Evolutionary conservation across 1,140 invertebrate species (phyloP).

Genomic region (Temnothorax longispinosus): DNA sequence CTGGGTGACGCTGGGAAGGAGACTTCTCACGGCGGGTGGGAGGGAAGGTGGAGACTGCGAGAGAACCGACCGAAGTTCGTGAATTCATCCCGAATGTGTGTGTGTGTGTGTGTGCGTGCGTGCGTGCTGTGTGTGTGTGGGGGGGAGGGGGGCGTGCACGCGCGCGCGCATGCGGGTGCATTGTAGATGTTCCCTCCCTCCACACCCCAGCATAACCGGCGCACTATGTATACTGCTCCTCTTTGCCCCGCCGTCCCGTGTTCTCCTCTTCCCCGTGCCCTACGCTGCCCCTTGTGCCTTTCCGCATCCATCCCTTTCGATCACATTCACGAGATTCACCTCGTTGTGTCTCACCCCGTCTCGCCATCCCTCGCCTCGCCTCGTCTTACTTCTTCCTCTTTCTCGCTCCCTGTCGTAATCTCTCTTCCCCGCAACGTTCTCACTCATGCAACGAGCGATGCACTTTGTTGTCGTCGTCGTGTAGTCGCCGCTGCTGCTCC

Average conservation of each 20-base stretch:
- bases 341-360: conserved; percentile 55
- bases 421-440: conserved; percentile 51
- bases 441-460: conserved; percentile 72
- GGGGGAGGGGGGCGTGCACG: conserved; percentile 58
- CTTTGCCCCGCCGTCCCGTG: background rate
- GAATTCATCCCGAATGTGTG: conserved; percentile 65
- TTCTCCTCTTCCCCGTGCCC: conserved; percentile 25
- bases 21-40: conserved; percentile 23
- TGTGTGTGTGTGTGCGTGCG: too few species aligned
- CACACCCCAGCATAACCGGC: conserved; percentile 35
- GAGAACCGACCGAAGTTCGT: conserved; percentile 32
- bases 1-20: conserved; percentile 30
- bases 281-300: conserved; percentile 32
- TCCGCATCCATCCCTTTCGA: conserved; percentile 69
- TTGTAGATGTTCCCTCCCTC: conserved; percentile 71
- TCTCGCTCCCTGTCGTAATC: conserved; percentile 41
- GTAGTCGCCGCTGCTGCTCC: conserved; percentile 71
- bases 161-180: conserved; percentile 60
- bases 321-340: conserved; percentile 65
- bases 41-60: conserved; percentile 35
- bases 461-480: conserved; percentile 61
- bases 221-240: conserved; percentile 43
- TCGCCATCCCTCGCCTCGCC: background rate
- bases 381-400: conserved; percentile 30
- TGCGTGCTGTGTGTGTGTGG: too few species aligned